These are phyloP conservation scores for Ochotona princeps DNA, from an alignment of 2,113 vertebrate genomes.

Conservation along the genomic window DNA sequence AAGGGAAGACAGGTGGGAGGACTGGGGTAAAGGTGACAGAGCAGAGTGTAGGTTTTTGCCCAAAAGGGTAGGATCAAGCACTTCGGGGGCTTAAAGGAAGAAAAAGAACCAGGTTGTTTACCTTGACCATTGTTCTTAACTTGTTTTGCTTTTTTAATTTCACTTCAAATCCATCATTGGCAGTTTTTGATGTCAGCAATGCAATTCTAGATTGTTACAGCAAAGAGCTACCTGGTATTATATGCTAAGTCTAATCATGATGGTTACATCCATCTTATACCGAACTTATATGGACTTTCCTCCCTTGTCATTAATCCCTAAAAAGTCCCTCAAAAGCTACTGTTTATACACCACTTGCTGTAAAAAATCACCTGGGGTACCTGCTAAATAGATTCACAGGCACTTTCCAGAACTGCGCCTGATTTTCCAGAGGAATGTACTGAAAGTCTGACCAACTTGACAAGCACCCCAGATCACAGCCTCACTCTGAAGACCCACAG, in stretches of 20 bases:
- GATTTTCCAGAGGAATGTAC: not conserved
- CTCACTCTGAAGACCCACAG: not conserved
- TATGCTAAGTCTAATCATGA: too few relatives aligned
- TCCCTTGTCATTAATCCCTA: too few relatives aligned
- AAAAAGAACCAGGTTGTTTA: not conserved
- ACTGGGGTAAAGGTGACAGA: not conserved
- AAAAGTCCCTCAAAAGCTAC: too few relatives aligned
- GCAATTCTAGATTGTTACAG: not conserved
- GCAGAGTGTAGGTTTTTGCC: rapidly evolving
- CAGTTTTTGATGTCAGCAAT: rapidly evolving
- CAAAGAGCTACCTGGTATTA: not conserved
- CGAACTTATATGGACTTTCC: too few relatives aligned
- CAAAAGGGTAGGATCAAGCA: not conserved
- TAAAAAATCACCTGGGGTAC: not conserved
- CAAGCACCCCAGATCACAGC: not conserved
- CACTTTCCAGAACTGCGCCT: not conserved
- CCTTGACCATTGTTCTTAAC: not conserved
- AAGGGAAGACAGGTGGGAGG: too few relatives aligned
- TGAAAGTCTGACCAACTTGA: not conserved
- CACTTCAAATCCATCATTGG: not conserved
- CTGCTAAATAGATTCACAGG: not conserved
- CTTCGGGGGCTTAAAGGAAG: rapidly evolving
- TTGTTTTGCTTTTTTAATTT: not conserved
- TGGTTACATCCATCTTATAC: too few relatives aligned
- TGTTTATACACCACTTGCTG: not conserved